Evolutionary conservation across 2,797 vertebrate species (phyloP).

Genomic region (Myioborus miniatus): DNA sequence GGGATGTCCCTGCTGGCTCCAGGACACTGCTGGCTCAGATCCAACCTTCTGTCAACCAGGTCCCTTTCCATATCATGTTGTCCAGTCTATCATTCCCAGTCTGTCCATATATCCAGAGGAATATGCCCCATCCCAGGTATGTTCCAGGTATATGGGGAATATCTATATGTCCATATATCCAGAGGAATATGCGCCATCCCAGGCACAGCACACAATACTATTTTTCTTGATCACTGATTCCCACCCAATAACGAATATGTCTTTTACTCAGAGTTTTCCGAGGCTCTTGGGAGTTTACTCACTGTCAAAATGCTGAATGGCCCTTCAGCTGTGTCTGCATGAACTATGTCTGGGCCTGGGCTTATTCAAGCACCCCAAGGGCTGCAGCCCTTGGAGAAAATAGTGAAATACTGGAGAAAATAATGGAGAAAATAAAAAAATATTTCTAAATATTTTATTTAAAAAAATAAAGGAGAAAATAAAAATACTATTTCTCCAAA

Average conservation of each 20-base stretch:
- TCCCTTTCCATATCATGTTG: neutral
- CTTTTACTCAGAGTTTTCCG: neutral
- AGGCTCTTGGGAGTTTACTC: neutral
- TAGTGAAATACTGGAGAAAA: neutral
- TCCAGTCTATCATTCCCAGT: neutral
- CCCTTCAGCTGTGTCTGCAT: neutral
- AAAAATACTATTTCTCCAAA: too few relatives aligned
- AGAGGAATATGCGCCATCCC: too few relatives aligned
- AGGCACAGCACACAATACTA: fast-evolving
- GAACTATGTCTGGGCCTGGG: neutral
- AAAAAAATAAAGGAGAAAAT: too few relatives aligned
- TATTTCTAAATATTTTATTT: too few relatives aligned
- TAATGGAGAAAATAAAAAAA: neutral
- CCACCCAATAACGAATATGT: neutral
- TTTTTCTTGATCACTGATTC: neutral
- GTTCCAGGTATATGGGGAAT: too few relatives aligned
- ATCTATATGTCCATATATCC: too few relatives aligned
- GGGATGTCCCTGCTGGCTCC: neutral
- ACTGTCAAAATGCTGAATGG: neutral
- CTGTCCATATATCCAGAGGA: neutral
- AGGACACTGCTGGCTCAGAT: neutral
- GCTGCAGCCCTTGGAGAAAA: neutral
- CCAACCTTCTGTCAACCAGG: fast-evolving
- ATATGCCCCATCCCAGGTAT: neutral
- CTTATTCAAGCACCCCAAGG: neutral